These are phyloP conservation scores for Urophycis tenuis DNA, from an alignment of 2,797 vertebrate species.

Conservation along the genomic window DNA sequence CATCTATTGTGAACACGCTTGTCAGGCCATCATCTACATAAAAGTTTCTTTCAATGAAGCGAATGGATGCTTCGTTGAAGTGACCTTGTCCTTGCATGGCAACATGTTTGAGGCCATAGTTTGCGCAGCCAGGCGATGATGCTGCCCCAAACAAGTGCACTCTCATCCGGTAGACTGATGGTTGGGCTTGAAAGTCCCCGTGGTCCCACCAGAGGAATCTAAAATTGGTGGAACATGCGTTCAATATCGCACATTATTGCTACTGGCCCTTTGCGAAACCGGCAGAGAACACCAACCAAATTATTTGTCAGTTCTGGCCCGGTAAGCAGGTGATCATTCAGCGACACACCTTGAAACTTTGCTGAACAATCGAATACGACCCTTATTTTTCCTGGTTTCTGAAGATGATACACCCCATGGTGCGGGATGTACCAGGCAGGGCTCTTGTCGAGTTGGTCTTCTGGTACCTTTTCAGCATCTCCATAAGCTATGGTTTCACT, in stretches of 20 bases:
- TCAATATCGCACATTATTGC: too few species aligned
- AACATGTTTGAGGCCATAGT: neutral
- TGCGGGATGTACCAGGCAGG: slow-evolving; percentile 7
- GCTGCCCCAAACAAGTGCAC: too few species aligned
- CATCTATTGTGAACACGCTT: neutral
- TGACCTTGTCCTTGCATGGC: neutral
- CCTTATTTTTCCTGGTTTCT: too few species aligned
- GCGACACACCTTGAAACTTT: neutral
- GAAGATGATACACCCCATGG: too few species aligned
- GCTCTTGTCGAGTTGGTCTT: neutral
- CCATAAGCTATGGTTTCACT: neutral
- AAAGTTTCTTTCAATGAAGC: neutral
- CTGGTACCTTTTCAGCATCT: neutral
- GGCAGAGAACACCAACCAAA: slow-evolving; percentile 12
- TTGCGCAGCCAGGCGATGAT: neutral
- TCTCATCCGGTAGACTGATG: neutral
- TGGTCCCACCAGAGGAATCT: neutral
- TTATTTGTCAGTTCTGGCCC: too few species aligned
- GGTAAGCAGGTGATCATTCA: too few species aligned
- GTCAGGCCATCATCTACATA: neutral
- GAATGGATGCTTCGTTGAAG: neutral
- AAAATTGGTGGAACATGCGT: too few species aligned
- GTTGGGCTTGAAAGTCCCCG: neutral
- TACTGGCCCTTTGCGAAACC: slow-evolving; percentile 11
- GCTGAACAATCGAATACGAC: too few species aligned